Evolutionary conservation across 2,113 vertebrate species (phyloP), one percentile per base, ranked within the genome.

Genomic region (Phyllopteryx taeniolatus): DNA sequence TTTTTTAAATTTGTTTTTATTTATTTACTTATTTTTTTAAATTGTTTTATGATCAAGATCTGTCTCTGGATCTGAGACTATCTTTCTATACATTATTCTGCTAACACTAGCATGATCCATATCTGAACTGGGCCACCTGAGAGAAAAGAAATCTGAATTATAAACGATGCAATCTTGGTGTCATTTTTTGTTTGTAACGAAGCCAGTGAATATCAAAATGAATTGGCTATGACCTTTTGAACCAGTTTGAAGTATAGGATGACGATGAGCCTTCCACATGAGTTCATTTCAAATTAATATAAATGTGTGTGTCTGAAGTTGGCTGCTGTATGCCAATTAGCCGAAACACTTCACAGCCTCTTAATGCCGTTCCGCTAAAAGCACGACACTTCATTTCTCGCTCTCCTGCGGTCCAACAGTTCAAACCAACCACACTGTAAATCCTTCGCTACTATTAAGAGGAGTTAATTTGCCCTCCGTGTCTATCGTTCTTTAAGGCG

Each of bases 401-500:
- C 79, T 73, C 79, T 80, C 14, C n/a, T 71, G 54, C 72, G 64
- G 66, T 79, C 43, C 71, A 42, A 64, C 79, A 81, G 85, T 87
- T 89, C 77, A 84, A 73, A 78, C 76, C 57, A 68, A 82, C 69
- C 80, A 74, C 67, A 77, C 85, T 84, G 63, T 68, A 74, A 74
- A 77, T 79, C 83, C 79, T 68, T 67, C 49, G 74, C 80, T 83
- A 79, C 86, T 82, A 86, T 88, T 87, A 89, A 86, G 79, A 67
- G 72, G 83, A 82, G 85, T 87, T 90, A 76, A 88, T 91, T 90
- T 88, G 81, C 83, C 85, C 75, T 90, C 88, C 79, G 82, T 79
- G 82, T 89, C 83, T 71, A 13, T 84, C 74, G 76, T 35, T 70
- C 74, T 84, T 84, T 74, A 74, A 68, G 35, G 67, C 72, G 67